Base-by-base conservation (phyloP, 2,888 invertebrate species). In the Brachynemurus nebulosus region DNA sequence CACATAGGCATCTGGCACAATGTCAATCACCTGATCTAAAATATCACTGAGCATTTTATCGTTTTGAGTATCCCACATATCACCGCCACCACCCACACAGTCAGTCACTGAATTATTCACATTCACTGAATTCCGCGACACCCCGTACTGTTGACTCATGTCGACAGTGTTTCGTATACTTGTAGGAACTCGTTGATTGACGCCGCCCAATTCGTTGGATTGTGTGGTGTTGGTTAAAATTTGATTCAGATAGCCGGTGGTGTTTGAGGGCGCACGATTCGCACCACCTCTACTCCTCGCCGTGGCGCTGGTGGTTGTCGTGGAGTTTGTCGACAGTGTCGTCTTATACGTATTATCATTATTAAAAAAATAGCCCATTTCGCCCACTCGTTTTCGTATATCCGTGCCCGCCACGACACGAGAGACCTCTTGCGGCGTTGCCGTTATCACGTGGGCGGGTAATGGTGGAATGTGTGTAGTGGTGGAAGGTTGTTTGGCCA, bases 21-120 rank as follows among this genome's bases (percentile, higher is more conserved):
- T 77, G 51, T 88, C 86, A 58, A 88, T 83, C 48, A 89, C 82
- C 62, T 83, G 80, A 66, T 92, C 89, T 52, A 92, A 65, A 53
- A 92, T 78, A 56, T 85, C 84, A 3, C 88, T 86, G 42, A 92
- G 69, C 48, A 82, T 71, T 41, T 79, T 76, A 65, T 86, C 86
- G 44, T 71, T 70, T 56, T 62, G 66, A 54, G 57, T 66, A 54
- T 60, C 69, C 70, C 72, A 64, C 34, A 57, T 48, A 49, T 53
- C 54, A 27, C 59, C 60, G 6, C 47, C 55, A 59, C 38, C 62
- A 59, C 8, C 58, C 56, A 18, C 60, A 57, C 41, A 55, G 54
- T 40, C 59, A 54, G 33, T 55, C 47, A 43, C 51, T 57, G 16
- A 20, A 21, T 30, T 34, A 20, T 17, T 37, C n/a, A 57, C 50